Evolutionary conservation across 2,113 vertebrate species (phyloP), one percentile per base, ranked within the genome.

Genomic region (Zeus faber): DNA sequence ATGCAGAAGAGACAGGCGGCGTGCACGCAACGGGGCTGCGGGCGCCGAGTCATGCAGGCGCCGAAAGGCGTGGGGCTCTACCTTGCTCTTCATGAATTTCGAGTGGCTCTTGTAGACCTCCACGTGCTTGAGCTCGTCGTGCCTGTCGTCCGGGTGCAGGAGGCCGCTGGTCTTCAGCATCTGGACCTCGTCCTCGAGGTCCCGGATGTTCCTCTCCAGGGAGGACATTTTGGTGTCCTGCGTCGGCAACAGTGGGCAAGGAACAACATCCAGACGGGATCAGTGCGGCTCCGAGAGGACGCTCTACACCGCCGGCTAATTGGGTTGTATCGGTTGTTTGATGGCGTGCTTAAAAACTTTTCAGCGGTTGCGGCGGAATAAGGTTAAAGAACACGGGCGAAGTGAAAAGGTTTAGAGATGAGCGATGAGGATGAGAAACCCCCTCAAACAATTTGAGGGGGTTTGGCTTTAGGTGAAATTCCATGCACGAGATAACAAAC

Each of bases 1-100:
- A 51, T 61, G 54, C 53, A n/a, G 25, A n/a, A n/a, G n/a, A 17
- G 11, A 41, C 23, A 64, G n/a, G 37, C 24, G 31, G 39, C 62
- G 65, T 54, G n/a, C 33, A 14, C 9, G 33, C 33, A 35, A 10
- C 33, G n/a, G n/a, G n/a, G n/a, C n/a, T n/a, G n/a, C n/a, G n/a
- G n/a, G n/a, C n/a, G n/a, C 25, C 18, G 2, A 25, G 20, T 54
- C 72, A 68, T 64, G 72, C 55, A 54, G 16, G 7, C 26, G 14
- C 33, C 33, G 4, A 6, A 6, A n/a, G 33, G 13, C 1, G 1
- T 1, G 29, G 29, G 29, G 14, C 18, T 54, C 69, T 92, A 98
- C 97, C 95, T 99, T 98, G 57, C 88, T 92, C 89, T 99, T 99
- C 95, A 98, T 97, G 88, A 98, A 98, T 88, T 96, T 98, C 55